Conservation (phyloP, 2,888 invertebrate genomes). For the Drosophila parthenogenetica region DNA sequence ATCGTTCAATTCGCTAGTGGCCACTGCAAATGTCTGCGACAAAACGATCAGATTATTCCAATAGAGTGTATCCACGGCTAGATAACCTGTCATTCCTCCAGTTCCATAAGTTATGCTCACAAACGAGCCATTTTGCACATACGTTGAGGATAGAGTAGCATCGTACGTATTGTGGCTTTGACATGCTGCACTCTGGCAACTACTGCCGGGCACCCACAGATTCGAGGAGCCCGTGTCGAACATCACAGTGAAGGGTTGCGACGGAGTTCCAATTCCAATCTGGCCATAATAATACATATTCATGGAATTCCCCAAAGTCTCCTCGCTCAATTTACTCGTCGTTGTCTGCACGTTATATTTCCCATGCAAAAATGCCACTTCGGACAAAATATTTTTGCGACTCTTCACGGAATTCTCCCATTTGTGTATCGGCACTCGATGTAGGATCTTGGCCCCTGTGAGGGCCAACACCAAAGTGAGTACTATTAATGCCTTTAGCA, state of each 20-base stretch:
- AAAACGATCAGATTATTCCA: slow-evolving; percentile 88
- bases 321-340: slow-evolving; percentile 1
- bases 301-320: slow-evolving; percentile 52
- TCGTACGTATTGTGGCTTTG: slow-evolving; percentile 97
- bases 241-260: slow-evolving; percentile 95
- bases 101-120: slow-evolving; percentile 96
- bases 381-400: slow-evolving; percentile 44
- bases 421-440: slow-evolving; percentile 39
- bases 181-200: slow-evolving; percentile 88
- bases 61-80: slow-evolving; percentile 86
- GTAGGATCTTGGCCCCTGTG: slow-evolving; percentile 21
- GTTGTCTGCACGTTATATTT: slow-evolving; percentile 46
- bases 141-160: slow-evolving; percentile 91
- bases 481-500: slow-evolving; percentile 34
- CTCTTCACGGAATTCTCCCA: slow-evolving; percentile 39
- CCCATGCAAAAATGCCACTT: slow-evolving; percentile 42
- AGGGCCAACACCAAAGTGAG: slow-evolving; percentile 19
- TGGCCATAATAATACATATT: slow-evolving; percentile 78
- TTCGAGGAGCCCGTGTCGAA: slow-evolving; percentile 90
- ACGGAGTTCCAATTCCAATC: slow-evolving; percentile 95
- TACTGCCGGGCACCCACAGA: slow-evolving; percentile 89
- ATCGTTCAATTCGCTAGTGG: slow-evolving; percentile 93
- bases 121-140: slow-evolving; percentile 92
- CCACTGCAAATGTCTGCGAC: slow-evolving; percentile 96
- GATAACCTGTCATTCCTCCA: slow-evolving; percentile 51